Evolutionary conservation across 2,888 invertebrate genomes (phyloP).

Genomic region (Mythimna pallens): DNA sequence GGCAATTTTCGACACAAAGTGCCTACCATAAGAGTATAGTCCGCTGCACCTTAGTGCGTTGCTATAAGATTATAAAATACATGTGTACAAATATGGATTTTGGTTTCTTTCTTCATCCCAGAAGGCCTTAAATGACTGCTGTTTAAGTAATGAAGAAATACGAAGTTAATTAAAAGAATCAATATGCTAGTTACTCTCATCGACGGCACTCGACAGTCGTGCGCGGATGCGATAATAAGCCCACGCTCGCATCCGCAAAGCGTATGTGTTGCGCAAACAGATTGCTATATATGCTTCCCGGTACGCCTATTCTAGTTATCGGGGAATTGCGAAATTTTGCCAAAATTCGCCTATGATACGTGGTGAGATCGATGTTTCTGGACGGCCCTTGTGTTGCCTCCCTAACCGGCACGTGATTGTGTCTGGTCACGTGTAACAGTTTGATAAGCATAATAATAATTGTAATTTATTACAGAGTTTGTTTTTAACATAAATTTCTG

Average conservation of each 20-base stretch:
- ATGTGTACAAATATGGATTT: not conserved
- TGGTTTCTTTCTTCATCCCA: not conserved
- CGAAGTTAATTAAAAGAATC: constrained; percentile 63
- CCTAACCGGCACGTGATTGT: not conserved
- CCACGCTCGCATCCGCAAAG: constrained; percentile 54
- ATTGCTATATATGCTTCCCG: constrained; percentile 70
- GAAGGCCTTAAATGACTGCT: not conserved
- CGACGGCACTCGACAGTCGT: constrained; percentile 56
- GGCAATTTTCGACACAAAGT: not conserved
- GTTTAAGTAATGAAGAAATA: constrained; percentile 17
- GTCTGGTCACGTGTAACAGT: not conserved
- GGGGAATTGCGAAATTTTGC: constrained; percentile 84
- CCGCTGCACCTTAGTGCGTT: not conserved
- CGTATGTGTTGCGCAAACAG: constrained; percentile 72
- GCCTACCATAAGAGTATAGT: constrained; percentile 2
- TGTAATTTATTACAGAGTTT: too few relatives aligned
- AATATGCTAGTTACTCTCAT: constrained; percentile 59
- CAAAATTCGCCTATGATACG: constrained; percentile 71
- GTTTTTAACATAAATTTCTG: too few relatives aligned
- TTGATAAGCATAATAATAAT: not conserved
- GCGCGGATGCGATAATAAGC: constrained; percentile 76
- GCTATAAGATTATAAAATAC: constrained; percentile 14
- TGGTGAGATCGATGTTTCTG: not conserved
- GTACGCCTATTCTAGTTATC: constrained; percentile 81
- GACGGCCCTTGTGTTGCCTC: not conserved